Base-by-base conservation (phyloP, 2,888 invertebrate genomes). In the Tinea trinotella region DNA sequence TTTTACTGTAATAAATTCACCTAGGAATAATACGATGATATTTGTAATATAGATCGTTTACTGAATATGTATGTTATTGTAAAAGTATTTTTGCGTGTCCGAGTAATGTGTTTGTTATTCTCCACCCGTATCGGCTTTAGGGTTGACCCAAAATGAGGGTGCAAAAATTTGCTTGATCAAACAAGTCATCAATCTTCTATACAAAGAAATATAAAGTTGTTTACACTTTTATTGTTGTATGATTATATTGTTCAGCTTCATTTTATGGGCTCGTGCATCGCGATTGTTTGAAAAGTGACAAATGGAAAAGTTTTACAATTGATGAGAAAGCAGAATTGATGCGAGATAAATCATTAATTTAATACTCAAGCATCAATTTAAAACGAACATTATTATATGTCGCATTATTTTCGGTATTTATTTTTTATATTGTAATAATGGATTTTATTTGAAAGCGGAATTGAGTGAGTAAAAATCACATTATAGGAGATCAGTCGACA, bases 121-220 rank as follows among this genome's bases (percentile, higher is more conserved):
- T 19, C 19, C n/a, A 19, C 48, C 5, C 48, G 48, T 48, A 48
- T 20, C n/a, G 30, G 30, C 30, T 30, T 30, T 30, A 30, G 30
- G 48, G 48, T 48, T 48, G 48, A 48, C 48, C 48, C n/a, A 48
- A 19, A 48, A 48, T 48, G 48, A 48, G 48, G 19, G 48, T 12
- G 20, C 48, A 48, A 48, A 48, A 48, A 48, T 48, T 19, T 18
- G 20, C 48, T 10, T 20, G 48, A 48, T 19, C 48, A 20, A 19
- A 18, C 19, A 20, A 18, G 18, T 19, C 48, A 48, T 48, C 48
- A 48, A 48, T 48, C 48, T 19, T 48, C 48, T 7, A 10, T 6
- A 20, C 18, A 48, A 17, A 20, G 13, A 48, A 18, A 48, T 48
- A 48, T 17, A 40, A 40, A 40, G 15, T 40, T 17, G 17, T 40